Percentiles rank a stretch among this genome's conserved stretches.
Evolutionary conservation across 2,113 vertebrate species (phyloP).

Genomic region (Istiophorus platypterus): DNA sequence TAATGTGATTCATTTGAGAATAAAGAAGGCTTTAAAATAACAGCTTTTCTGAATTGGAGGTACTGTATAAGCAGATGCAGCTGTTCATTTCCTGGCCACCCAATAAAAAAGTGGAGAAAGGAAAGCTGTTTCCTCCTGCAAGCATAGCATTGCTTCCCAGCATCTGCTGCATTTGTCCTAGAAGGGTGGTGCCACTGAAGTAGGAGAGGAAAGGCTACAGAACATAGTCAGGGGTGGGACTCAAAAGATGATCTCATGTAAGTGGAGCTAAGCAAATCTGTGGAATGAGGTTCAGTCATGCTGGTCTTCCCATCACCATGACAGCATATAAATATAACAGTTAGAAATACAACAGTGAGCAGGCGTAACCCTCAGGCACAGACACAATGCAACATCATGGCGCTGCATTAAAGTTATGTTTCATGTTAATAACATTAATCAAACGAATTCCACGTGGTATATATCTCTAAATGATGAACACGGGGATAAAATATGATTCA

Average conservation of each 20-base stretch:
- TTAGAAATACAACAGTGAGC: slow-evolving; percentile 37
- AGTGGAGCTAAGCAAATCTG: slow-evolving; percentile 66
- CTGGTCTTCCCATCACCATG: slow-evolving; percentile 77
- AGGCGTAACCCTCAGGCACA: slow-evolving; percentile 11
- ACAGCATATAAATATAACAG: slow-evolving; percentile 76
- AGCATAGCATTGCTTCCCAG: slow-evolving; percentile 66
- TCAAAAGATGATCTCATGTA: slow-evolving; percentile 82
- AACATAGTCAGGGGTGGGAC: slow-evolving; percentile 72
- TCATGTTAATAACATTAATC: neutral
- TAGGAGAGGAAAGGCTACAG: slow-evolving; percentile 63
- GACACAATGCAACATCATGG: slow-evolving; percentile 14
- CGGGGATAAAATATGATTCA: neutral
- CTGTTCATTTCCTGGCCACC: slow-evolving; percentile 24
- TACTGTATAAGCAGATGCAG: slow-evolving; percentile 18
- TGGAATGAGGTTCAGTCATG: slow-evolving; percentile 73
- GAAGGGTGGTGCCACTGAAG: slow-evolving; percentile 62
- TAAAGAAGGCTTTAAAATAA: neutral
- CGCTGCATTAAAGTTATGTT: slow-evolving; percentile 13
- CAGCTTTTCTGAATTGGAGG: neutral
- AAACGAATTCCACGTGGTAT: neutral
- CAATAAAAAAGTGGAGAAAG: slow-evolving; percentile 27
- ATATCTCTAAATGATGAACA: neutral
- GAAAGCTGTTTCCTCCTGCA: slow-evolving; percentile 61
- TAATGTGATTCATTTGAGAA: neutral
- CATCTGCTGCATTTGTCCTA: slow-evolving; percentile 70